A percentile compares a stretch with the other conserved stretches of the same genome.
Evolutionary conservation across 1,140 invertebrate genomes (phyloP).

Genomic region (Colletes gigas): DNA sequence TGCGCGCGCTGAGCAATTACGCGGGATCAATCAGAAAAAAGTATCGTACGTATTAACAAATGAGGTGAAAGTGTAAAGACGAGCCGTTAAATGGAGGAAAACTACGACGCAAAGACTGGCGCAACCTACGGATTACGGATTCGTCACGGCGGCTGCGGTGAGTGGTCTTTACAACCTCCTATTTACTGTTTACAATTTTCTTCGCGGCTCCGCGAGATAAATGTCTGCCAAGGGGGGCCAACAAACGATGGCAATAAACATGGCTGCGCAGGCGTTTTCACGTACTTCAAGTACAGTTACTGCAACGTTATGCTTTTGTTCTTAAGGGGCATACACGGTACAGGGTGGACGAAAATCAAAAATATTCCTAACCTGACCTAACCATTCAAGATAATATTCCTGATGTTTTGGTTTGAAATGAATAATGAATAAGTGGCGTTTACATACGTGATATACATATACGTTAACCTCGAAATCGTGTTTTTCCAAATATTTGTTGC

Average conservation of each 20-base stretch:
- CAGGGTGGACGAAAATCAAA: too few relatives aligned
- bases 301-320: conserved; percentile 43
- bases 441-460: too few relatives aligned
- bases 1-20: neutral
- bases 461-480: too few relatives aligned
- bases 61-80: conserved; percentile 19
- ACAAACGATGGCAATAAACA: conserved; percentile 52
- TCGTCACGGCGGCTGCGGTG: conserved; percentile 30
- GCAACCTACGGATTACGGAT: conserved; percentile 42
- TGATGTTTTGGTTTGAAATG: too few relatives aligned
- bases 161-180: conserved; percentile 41
- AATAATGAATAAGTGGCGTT: too few relatives aligned
- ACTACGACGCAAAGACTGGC: neutral
- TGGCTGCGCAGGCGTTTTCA: conserved; percentile 48
- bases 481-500: too few relatives aligned
- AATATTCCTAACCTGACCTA: too few relatives aligned
- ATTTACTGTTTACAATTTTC: conserved; percentile 63
- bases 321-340: neutral
- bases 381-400: too few relatives aligned
- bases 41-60: neutral
- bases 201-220: conserved; percentile 39
- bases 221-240: conserved; percentile 26
- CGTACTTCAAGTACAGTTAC: conserved; percentile 48
- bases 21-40: too few relatives aligned
- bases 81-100: conserved; percentile 24